Evolutionary conservation across 1,140 invertebrate species (phyloP).

Genomic region (Rhynchophorus ferrugineus): DNA sequence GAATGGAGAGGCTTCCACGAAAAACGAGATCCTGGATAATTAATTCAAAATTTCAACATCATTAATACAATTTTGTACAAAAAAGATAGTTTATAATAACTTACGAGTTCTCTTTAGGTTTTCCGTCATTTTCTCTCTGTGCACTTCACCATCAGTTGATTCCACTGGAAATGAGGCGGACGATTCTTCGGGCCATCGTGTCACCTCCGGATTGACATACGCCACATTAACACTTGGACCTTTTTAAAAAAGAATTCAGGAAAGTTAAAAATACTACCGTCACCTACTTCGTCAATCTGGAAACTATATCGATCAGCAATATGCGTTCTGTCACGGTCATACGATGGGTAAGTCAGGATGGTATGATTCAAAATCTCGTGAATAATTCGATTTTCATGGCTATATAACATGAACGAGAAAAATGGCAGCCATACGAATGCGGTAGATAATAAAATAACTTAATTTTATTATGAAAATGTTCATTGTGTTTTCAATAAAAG

Average conservation of each 20-base stretch:
- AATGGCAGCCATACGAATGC: too few relatives aligned
- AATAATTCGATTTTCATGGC: too few relatives aligned
- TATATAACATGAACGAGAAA: too few relatives aligned
- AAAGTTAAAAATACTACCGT: background rate
- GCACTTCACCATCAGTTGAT: conserved; percentile 19
- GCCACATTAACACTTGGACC: conserved; percentile 19
- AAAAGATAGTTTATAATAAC: background rate
- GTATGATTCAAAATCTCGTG: too few relatives aligned
- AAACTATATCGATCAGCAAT: background rate
- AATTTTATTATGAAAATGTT: too few relatives aligned
- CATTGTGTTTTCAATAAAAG: too few relatives aligned
- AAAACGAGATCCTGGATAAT: too few relatives aligned
- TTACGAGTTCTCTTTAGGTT: conserved; percentile 10
- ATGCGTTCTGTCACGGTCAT: too few relatives aligned
- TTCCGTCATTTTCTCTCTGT: conserved; percentile 14
- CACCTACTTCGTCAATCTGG: background rate
- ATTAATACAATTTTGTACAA: background rate
- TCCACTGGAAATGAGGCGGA: conserved; percentile 26
- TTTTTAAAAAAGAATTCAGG: conserved; percentile 9
- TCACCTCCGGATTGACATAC: conserved; percentile 28
- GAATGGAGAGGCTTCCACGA: too few relatives aligned
- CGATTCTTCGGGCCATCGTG: conserved; percentile 26
- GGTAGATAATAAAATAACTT: too few relatives aligned
- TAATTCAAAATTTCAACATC: too few relatives aligned
- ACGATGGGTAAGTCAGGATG: too few relatives aligned